These are phyloP conservation scores for Cenopis cana DNA, from an alignment of 2,888 invertebrate genomes.

Conservation along the genomic window DNA sequence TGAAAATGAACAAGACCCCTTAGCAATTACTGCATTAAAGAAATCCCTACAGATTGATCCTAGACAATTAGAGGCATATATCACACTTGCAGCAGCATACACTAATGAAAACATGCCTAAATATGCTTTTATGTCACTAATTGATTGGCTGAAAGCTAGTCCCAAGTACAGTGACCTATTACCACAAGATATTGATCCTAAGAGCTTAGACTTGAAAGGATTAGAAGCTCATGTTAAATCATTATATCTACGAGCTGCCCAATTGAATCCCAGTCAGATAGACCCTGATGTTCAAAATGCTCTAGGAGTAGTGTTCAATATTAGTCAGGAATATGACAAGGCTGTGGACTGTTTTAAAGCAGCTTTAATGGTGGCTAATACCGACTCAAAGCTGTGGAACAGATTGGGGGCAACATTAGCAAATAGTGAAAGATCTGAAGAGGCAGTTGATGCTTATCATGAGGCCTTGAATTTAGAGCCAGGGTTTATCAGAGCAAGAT, in stretches of 20 bases:
- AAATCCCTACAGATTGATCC: constrained; percentile 93
- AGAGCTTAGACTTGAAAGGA: constrained; percentile 74
- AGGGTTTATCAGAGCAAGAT: constrained; percentile 98
- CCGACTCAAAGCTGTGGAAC: constrained; percentile 98
- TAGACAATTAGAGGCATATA: constrained; percentile 91
- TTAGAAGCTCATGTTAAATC: constrained; percentile 88
- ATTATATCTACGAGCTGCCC: constrained; percentile 91
- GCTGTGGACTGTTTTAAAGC: constrained; percentile 98
- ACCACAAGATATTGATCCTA: constrained; percentile 78
- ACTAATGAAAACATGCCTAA: constrained; percentile 98
- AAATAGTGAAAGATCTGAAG: constrained; percentile 97
- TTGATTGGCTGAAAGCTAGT: constrained; percentile 91
- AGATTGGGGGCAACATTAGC: constrained; percentile 98
- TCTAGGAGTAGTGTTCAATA: constrained; percentile 97
- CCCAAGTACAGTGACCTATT: constrained; percentile 92
- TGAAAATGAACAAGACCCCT: constrained; percentile 98
- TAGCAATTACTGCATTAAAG: constrained; percentile 96
- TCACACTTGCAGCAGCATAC: constrained; percentile 96
- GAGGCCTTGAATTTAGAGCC: constrained; percentile 95
- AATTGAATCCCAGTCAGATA: constrained; percentile 89
- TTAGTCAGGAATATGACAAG: constrained; percentile 97
- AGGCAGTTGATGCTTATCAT: constrained; percentile 98
- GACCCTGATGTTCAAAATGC: constrained; percentile 97
- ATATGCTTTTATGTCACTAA: constrained; percentile 93
- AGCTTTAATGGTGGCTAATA: constrained; percentile 92